Base-by-base conservation (phyloP, 2,888 invertebrate genomes). In the Drosophila gaucha region DNA sequence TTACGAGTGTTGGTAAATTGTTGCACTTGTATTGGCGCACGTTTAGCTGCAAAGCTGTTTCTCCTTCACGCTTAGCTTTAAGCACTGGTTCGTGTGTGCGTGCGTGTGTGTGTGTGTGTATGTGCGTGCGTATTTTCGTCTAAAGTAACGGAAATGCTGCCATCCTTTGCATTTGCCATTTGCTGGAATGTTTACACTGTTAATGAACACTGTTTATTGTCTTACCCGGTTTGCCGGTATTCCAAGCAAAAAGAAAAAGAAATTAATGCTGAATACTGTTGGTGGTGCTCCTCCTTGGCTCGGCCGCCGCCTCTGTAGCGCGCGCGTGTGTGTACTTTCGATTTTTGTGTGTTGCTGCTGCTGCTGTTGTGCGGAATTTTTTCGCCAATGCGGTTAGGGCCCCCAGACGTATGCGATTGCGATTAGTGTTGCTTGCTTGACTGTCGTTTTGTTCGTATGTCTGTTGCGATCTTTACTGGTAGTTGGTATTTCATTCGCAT, bases 361-460 rank as follows among this genome's bases (percentile, higher is more conserved):
- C 24, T 35, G 64, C 41, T 64, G 59, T 76, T 71, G 70, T 75
- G 76, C 65, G 64, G 59, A 74, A 66, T 68, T 78, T 75, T 75
- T 75, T 78, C 59, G 78, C 74, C 65, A 75, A 75, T 75, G 75
- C 74, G 75, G 78, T 75, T 78, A 68, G 56, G 62, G 64, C 58
- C 51, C 50, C 30, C 72, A 76, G 62, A 66, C 68, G 60, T 57
- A 57, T 47, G 56, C 68, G 57, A 36, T 67, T 54, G 65, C 65
- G 58, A 56, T 56, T 69, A 56, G 51, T 47, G 39, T 26, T 16
- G 24, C 24, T 24, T 24, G 38, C 12, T 47, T 36, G 47, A 22
- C 47, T 44, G 31, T 49, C 43, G 44, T 51, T 16, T 10, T 20
- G 38, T 47, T 24, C 12, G 38, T 54, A 4, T 20, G 30, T 47